A percentile compares a stretch with the other conserved stretches of the same genome.
Evolutionary conservation across 1,140 invertebrate genomes (phyloP).

Genomic region (Drosophila sp.): DNA sequence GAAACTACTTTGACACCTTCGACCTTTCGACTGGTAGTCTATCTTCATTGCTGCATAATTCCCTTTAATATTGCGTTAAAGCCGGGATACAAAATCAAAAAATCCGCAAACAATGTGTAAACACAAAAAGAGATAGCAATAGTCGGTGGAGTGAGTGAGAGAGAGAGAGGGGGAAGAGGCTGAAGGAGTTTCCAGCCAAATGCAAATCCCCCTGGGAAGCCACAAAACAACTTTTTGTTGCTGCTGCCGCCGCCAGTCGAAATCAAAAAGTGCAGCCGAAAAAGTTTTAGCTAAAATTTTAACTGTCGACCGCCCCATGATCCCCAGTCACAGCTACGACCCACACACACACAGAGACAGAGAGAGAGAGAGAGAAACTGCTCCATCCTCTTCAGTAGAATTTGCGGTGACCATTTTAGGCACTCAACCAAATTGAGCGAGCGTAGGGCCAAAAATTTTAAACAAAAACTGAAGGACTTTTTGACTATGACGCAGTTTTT

Average conservation of each 20-base stretch:
- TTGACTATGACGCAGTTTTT: not conserved
- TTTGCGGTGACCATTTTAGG: constrained; percentile 17
- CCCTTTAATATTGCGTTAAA: constrained; percentile 12
- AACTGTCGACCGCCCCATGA: constrained; percentile 1
- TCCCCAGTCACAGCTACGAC: not conserved
- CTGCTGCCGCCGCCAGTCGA: constrained; percentile 12
- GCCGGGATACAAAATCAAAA: constrained; percentile 14
- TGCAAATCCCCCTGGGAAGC: constrained; percentile 28
- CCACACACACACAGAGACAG: not conserved
- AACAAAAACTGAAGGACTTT: not conserved
- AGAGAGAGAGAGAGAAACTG: no score
- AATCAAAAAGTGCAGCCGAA: constrained; percentile 39
- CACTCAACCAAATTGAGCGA: constrained; percentile 35
- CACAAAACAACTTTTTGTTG: constrained; percentile 35
- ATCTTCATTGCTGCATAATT: constrained; percentile 5
- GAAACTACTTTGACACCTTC: no score
- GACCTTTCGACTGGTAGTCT: not conserved
- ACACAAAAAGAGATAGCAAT: constrained; percentile 11
- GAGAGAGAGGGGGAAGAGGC: not conserved
- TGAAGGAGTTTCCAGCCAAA: constrained; percentile 14
- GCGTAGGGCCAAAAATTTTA: constrained; percentile 1
- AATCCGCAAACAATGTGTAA: constrained; percentile 31
- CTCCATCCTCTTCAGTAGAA: not conserved
- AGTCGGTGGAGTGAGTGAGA: not conserved
- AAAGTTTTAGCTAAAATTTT: constrained; percentile 22